Evolutionary conservation across 2,888 invertebrate species (phyloP).

Genomic region (Polymixis flavicincta): DNA sequence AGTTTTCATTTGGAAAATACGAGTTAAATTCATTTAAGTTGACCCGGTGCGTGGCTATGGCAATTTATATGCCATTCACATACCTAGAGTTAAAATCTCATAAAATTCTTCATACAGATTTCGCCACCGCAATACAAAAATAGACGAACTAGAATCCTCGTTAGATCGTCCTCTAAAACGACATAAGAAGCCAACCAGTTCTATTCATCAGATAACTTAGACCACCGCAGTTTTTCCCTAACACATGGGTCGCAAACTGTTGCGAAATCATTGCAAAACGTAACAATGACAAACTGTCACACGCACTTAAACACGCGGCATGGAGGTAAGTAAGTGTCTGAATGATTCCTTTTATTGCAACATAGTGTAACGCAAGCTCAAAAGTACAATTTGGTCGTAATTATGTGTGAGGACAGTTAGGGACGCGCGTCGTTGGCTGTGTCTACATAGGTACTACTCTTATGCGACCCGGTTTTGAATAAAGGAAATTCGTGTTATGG

Average conservation of each 20-base stretch:
- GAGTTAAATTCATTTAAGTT: background rate
- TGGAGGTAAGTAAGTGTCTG: constrained; percentile 59
- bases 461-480: constrained; percentile 59
- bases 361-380: constrained; percentile 57
- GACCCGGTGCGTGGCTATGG: background rate
- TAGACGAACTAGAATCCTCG: constrained; percentile 10
- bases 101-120: constrained; percentile 15
- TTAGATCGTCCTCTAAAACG: constrained; percentile 38
- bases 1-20: background rate
- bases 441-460: constrained; percentile 53
- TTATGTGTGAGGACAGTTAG: constrained; percentile 58
- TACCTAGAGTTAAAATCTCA: background rate
- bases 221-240: constrained; percentile 51
- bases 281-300: constrained; percentile 66
- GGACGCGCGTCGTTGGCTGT: constrained; percentile 65
- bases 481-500: constrained; percentile 27
- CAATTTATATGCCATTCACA: constrained; percentile 9
- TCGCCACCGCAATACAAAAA: constrained; percentile 1
- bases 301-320: constrained; percentile 60
- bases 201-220: constrained; percentile 54
- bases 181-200: constrained; percentile 51
- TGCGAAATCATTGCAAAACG: constrained; percentile 60
- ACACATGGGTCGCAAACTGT: constrained; percentile 49
- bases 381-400: constrained; percentile 63
- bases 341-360: constrained; percentile 65